Evolutionary conservation across 2,888 invertebrate genomes (phyloP), one percentile per base, ranked within the genome.

Genomic region (Lypha dubia): DNA sequence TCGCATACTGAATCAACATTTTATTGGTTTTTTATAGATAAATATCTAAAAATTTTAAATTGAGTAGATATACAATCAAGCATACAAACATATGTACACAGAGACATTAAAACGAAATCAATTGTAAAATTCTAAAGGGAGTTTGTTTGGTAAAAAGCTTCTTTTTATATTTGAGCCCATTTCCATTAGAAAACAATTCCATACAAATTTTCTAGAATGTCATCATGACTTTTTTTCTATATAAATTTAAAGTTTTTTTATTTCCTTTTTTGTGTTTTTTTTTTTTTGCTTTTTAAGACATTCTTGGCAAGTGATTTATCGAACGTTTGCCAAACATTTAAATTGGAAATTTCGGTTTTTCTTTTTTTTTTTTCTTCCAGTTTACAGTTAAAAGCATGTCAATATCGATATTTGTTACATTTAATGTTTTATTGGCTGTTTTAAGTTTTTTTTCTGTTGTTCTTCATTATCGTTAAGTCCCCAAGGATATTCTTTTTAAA

Each of bases 301-400:
- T 49, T 79, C n/a, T 80, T 81, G 84, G 53, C 81, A 81, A 84
- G 68, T 81, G 85, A 86, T 86, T 86, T 86, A 86, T 86, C 85
- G 85, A 85, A 77, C 82, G 76, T 85, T 85, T 84, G 83, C 73
- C 81, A 82, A 81, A 70, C 75, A 81, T 82, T 85, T 85, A 85
- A 90, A 90, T 89, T 76, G 71, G 28, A 70, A 77, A 68, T 56
- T 60, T 32, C 15, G 1, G 41, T 62, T 17, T 3, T 22, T 22
- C 17, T 49, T 77, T 15, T 53, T 20, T 15, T 53, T 20, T 75
- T 63, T 32, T n/a, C 28, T 22, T 20, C 3, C 35, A 68, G 20
- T 46, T 87, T 87, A 87, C 85, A 87, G 87, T 88, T 90, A 90
- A 90, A 90, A 90, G 90, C 89, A 88, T 90, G 89, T 89, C 89